Percentiles rank a stretch among this genome's conserved stretches.
Evolutionary conservation across 2,888 invertebrate genomes (phyloP).

Genomic region (Blastobasis lacticolella): DNA sequence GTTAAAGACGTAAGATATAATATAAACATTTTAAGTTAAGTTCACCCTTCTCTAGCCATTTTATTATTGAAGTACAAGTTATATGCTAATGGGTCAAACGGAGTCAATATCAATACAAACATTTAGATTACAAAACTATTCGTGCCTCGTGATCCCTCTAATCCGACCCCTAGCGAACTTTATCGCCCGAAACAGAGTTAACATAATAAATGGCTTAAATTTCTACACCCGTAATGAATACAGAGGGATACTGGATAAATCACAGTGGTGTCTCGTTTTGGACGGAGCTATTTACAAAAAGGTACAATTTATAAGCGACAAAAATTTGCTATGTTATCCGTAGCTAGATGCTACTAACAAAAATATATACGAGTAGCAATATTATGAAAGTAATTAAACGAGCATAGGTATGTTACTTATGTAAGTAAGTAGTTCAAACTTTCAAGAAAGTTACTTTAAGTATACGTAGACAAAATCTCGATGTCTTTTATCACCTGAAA

Average conservation of each 20-base stretch:
- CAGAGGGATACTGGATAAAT: conserved; percentile 66
- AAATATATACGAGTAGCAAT: not conserved
- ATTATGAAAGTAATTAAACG: not conserved
- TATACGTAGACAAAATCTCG: too few relatives aligned
- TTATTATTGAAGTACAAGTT: too few relatives aligned
- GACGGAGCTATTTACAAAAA: conserved; percentile 28
- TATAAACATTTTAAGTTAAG: too few relatives aligned
- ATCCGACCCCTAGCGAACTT: conserved; percentile 50
- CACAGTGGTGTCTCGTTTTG: conserved; percentile 68
- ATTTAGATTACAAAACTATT: conserved; percentile 52
- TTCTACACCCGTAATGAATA: conserved; percentile 74
- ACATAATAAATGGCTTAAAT: conserved; percentile 74
- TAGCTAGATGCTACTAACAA: not conserved
- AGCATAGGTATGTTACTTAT: not conserved
- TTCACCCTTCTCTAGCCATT: too few relatives aligned
- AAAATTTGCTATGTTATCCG: not conserved
- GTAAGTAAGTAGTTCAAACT: not conserved
- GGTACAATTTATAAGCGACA: conserved; percentile 12
- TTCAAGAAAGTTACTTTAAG: too few relatives aligned
- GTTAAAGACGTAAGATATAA: too few relatives aligned
- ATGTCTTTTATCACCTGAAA: too few relatives aligned
- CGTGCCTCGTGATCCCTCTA: conserved; percentile 38
- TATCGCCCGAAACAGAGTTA: conserved; percentile 65
- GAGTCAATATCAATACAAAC: conserved; percentile 32
- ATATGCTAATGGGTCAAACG: too few relatives aligned